These are phyloP conservation scores for Drosophila rubida DNA, from an alignment of 2,888 invertebrate species.

Conservation along the genomic window DNA sequence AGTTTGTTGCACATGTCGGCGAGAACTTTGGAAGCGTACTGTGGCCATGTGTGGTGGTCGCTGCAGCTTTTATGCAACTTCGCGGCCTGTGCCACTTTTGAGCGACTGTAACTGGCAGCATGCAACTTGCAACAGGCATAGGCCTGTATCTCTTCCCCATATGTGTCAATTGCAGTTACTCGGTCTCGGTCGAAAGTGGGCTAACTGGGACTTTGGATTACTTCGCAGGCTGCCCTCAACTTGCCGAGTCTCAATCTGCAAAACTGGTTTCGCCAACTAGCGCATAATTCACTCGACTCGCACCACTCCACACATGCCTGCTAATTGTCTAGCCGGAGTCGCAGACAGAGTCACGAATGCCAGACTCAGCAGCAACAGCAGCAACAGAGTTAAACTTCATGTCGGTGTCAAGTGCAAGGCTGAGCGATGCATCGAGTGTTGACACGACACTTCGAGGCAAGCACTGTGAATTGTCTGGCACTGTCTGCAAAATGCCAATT, in stretches of 20 bases:
- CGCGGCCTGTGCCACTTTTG: constrained; percentile 30
- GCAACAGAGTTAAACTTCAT: background rate
- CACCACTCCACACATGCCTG: constrained; percentile 11
- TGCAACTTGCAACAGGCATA: constrained; percentile 8
- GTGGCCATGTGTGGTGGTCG: constrained; percentile 13
- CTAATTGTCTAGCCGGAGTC: constrained; percentile 50
- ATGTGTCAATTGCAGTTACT: constrained; percentile 49
- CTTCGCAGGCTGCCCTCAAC: constrained; percentile 21
- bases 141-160: constrained; percentile 19
- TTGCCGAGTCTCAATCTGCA: background rate
- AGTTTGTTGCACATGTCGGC: constrained; percentile 53
- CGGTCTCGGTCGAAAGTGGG: constrained; percentile 52
- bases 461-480: background rate
- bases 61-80: constrained; percentile 63
- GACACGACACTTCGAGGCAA: constrained; percentile 34
- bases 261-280: constrained; percentile 50
- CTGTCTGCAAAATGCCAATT: constrained; percentile 9
- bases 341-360: background rate
- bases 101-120: constrained; percentile 7
- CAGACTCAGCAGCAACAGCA: constrained; percentile 1
- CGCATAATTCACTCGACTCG: constrained; percentile 48
- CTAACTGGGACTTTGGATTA: constrained; percentile 52
- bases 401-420: constrained; percentile 71
- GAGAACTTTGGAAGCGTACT: constrained; percentile 56
- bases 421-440: constrained; percentile 32